Conservation (phyloP, 2,113 vertebrate genomes). For the Sceloporus tristichus region DNA sequence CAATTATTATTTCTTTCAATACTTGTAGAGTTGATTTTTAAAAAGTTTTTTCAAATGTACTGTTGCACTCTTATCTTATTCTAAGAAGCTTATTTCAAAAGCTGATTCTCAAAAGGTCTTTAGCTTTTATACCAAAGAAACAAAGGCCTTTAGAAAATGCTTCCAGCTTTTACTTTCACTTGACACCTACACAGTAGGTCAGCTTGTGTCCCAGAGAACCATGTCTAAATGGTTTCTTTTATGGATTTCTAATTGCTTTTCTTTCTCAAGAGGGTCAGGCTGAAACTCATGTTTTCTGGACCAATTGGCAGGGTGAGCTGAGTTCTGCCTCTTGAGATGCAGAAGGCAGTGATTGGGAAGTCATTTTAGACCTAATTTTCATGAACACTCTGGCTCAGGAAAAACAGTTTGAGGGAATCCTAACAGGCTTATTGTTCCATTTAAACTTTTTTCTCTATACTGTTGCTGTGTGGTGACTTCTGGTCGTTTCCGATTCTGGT, state of each 20-base stretch:
- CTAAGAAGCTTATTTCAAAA: constrained; percentile 70
- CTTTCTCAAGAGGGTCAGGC: constrained; percentile 55
- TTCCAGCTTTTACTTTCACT: constrained; percentile 68
- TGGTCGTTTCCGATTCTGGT: too few species aligned
- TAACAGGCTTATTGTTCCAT: constrained; percentile 16
- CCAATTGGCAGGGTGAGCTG: constrained; percentile 30
- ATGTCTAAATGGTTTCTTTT: constrained; percentile 69
- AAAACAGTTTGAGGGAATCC: constrained; percentile 46
- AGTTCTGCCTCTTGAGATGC: constrained; percentile 49
- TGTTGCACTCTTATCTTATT: constrained; percentile 40
- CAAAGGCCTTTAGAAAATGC: constrained; percentile 65
- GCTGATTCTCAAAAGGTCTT: constrained; percentile 63
- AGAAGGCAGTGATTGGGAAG: constrained; percentile 44
- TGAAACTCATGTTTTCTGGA: constrained; percentile 37
- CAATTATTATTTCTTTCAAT: constrained; percentile 41
- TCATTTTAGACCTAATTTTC: constrained; percentile 45
- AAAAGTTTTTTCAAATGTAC: constrained; percentile 7
- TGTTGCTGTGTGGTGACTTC: too few species aligned
- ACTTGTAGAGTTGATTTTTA: not conserved
- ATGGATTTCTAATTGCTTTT: constrained; percentile 63
- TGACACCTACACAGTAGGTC: constrained; percentile 68
- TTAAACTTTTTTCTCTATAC: not conserved
- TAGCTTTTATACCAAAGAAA: constrained; percentile 75
- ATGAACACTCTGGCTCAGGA: constrained; percentile 42
- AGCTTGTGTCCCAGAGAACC: constrained; percentile 52